Evolutionary conservation across 2,797 vertebrate genomes (phyloP), one percentile per base, ranked within the genome.

Genomic region (Sebastiscus tertius): DNA sequence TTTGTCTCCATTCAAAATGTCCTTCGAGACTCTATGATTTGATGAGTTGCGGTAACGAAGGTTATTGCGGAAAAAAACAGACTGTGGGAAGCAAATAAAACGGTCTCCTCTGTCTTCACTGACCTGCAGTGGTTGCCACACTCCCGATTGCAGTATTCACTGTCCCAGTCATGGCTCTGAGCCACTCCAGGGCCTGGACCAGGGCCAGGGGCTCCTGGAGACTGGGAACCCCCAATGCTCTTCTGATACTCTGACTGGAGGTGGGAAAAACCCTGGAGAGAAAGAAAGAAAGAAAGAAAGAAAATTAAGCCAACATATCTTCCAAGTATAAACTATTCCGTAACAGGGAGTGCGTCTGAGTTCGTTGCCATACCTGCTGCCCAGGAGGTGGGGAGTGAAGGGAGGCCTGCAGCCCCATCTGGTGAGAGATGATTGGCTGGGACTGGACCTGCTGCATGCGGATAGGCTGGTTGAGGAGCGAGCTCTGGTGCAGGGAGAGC

Each of bases 101-200:
- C 4, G 0, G 9, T 34, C 18, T 29, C 22, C 31, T 49, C 12
- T 20, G 72, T 64, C 80, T 90, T 90, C 56, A 79, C 92, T 95
- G 82, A 97, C 98, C 97, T 99, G 97, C 98, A 99, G 93, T 98
- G 97, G 96, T 96, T 97, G 92, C 98, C 96, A 92, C 98, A 99
- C 94, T 99, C 98, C 91, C 97, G 96, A 94, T 96, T 97, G 94
- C 97, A 97, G 95, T 97, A 99, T 86, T 98, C 97, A 90, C 77
- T 95, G 92, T 99, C 98, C 98, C 98, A 99, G 88, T 99, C 98
- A 20, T 94, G 96, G 58, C 96, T 96, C 76, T 96, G 96, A 89
- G 95, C 91, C 88, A 87, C 96, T 1, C 96, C 93, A 10, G 97
- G 94, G 86, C 97, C 98, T 16, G 97, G 88, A 75, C 92, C 98